Conservation (phyloP, 2,113 vertebrate genomes). For the Caranx ignobilis region DNA sequence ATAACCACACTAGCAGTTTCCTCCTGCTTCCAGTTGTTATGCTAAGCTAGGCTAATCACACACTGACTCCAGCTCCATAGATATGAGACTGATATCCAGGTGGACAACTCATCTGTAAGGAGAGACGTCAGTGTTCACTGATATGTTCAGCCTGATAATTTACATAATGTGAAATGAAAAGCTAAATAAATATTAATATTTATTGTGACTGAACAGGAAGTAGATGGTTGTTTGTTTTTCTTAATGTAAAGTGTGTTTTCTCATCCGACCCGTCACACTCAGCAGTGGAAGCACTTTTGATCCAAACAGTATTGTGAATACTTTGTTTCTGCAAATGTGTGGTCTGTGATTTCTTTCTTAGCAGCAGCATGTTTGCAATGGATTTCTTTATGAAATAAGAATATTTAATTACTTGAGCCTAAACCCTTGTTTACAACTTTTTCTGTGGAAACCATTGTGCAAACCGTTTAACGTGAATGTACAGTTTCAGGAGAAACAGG, state of each 20-base stretch:
- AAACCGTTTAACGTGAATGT: conserved; percentile 15
- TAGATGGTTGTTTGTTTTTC: neutral
- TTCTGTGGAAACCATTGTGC: neutral
- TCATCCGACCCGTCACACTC: neutral
- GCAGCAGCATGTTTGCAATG: conserved; percentile 3
- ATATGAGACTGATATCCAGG: neutral
- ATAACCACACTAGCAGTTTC: neutral
- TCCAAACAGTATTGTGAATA: neutral
- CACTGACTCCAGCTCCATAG: neutral
- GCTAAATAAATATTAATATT: neutral
- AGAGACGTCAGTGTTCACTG: too few species aligned
- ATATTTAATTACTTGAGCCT: neutral
- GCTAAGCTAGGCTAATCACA: neutral
- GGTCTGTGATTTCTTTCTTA: neutral
- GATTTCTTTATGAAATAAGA: neutral
- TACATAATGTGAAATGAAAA: neutral
- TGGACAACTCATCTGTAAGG: neutral
- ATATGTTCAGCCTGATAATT: neutral
- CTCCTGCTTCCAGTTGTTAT: neutral
- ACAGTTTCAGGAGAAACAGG: conserved; percentile 25
- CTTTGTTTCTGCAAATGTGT: conserved; percentile 3
- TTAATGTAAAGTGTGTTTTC: neutral
- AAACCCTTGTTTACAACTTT: neutral
- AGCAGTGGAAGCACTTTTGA: neutral
- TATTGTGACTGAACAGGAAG: neutral